Percentiles rank a stretch among this genome's conserved stretches.
phyloP scores from a whole-genome alignment of 2,797 vertebrate genomes.

The Trachurus trachurus region DNA sequence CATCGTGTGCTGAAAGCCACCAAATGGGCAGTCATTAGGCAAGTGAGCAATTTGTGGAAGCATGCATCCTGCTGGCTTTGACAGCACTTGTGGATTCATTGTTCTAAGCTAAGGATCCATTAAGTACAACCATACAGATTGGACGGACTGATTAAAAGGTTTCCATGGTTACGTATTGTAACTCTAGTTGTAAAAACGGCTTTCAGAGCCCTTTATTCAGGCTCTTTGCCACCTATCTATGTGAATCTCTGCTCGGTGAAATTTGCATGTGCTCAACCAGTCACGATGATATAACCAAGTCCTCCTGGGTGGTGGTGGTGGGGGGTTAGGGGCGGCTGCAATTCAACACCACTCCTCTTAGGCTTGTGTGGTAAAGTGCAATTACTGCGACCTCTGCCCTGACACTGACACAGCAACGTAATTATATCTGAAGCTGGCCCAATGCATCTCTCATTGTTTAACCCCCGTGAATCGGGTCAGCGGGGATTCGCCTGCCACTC shows the following conservation, averaged over 20 bases:
- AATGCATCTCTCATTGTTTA: conserved; percentile 45
- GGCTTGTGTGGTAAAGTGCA: conserved; percentile 53
- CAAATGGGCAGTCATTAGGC: conserved; percentile 68
- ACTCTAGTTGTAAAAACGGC: conserved; percentile 23
- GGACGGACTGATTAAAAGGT: conserved; percentile 55
- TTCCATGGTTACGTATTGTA: conserved; percentile 41
- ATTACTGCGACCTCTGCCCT: conserved; percentile 49
- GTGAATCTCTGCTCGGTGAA: conserved; percentile 24
- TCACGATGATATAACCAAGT: conserved; percentile 25
- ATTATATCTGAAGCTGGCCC: conserved; percentile 62
- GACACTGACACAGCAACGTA: conserved; percentile 47
- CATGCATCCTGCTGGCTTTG: conserved; percentile 58
- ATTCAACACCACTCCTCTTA: conserved; percentile 25
- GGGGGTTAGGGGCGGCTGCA: conserved; percentile 26
- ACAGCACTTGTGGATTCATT: conserved; percentile 70
- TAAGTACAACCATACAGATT: conserved; percentile 55
- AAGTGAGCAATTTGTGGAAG: conserved; percentile 57
- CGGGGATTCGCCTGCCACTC: conserved; percentile 1
- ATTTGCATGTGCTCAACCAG: conserved; percentile 53
- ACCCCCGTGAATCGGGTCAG: conserved; percentile 49
- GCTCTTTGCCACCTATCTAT: conserved; percentile 31
- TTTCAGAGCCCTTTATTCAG: conserved; percentile 34
- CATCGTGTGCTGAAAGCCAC: conserved; percentile 68
- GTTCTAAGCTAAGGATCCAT: conserved; percentile 62
- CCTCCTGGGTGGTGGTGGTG: background rate